Evolutionary conservation across 2,113 vertebrate species (phyloP).

Genomic region (Pantherophis guttatus): DNA sequence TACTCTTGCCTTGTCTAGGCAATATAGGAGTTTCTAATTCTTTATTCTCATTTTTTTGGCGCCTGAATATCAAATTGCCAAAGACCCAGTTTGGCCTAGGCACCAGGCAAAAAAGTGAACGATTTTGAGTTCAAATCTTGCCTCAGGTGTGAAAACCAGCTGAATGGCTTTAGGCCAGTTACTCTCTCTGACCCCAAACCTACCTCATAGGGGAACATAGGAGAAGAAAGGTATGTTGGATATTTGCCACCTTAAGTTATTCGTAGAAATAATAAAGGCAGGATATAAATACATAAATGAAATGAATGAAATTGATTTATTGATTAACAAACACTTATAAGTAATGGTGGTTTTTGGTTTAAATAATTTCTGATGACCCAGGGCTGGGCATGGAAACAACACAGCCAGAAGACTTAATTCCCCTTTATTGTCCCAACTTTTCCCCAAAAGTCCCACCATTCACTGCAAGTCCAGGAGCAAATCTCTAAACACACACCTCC

Average conservation of each 20-base stretch:
- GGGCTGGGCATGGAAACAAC: too few relatives aligned
- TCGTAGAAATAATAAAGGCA: background rate
- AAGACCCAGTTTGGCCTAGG: background rate
- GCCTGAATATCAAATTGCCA: background rate
- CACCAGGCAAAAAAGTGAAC: background rate
- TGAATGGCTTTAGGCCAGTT: background rate
- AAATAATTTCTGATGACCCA: background rate
- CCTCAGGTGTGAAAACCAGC: background rate
- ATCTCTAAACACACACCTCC: too few relatives aligned
- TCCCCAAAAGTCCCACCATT: too few relatives aligned
- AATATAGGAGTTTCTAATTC: background rate
- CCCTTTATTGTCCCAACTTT: too few relatives aligned
- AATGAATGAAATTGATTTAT: background rate
- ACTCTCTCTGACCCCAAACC: background rate
- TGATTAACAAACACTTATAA: background rate
- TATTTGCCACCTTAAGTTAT: background rate
- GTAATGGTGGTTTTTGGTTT: background rate
- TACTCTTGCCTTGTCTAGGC: background rate
- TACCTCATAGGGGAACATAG: background rate
- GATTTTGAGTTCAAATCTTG: background rate
- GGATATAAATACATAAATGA: background rate
- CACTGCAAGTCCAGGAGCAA: too few relatives aligned
- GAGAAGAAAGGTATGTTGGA: background rate
- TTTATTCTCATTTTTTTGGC: background rate
- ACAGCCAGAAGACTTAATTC: too few relatives aligned